These are phyloP conservation scores for Pseudonaja textilis DNA, from an alignment of 2,113 vertebrate genomes.

Conservation along the genomic window DNA sequence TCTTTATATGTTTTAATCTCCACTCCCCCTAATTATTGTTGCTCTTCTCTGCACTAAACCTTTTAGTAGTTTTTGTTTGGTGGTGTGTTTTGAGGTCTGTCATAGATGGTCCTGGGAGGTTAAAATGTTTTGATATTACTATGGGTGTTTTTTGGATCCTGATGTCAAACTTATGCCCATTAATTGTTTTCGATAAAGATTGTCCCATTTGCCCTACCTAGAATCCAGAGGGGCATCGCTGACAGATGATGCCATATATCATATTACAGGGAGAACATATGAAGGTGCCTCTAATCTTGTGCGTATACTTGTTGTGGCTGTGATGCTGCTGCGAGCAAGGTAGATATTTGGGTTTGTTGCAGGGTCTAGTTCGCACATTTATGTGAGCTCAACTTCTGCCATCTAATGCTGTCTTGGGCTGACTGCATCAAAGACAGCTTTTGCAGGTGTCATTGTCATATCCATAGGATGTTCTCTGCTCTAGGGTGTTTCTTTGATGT, in stretches of 20 bases:
- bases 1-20: not conserved
- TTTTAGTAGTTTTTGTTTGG: not conserved
- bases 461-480: not conserved
- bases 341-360: not conserved
- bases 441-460: not conserved
- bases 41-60: not conserved
- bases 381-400: not conserved
- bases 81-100: not conserved
- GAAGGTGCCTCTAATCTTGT: not conserved
- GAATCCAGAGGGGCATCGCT: not conserved
- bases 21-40: not conserved
- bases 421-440: not conserved
- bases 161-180: not conserved
- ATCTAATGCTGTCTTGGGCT: not conserved
- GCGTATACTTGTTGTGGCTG: not conserved
- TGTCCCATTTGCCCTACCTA: not conserved
- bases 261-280: not conserved
- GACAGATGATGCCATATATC: not conserved
- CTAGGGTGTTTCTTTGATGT: not conserved
- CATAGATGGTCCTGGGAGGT: not conserved
- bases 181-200: not conserved
- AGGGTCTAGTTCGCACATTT: not conserved
- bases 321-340: not conserved
- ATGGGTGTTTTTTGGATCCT: not conserved
- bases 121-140: not conserved